Conservation (phyloP, 53 echinoderm and acorn worm species). For the Hippasteria phrygiana region DNA sequence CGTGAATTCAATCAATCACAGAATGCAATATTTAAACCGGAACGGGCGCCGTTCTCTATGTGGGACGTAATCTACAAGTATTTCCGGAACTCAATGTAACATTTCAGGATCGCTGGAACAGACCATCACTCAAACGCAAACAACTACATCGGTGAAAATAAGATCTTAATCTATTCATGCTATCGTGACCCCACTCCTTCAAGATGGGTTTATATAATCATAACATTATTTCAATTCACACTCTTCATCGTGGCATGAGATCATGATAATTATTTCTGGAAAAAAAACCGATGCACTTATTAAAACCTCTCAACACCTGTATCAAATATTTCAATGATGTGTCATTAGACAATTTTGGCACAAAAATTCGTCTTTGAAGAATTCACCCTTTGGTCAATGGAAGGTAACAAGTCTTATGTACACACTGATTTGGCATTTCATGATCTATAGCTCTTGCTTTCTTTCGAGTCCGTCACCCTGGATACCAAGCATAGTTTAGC, state of each 20-base stretch:
- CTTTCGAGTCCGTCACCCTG: neutral
- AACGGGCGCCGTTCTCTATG: neutral
- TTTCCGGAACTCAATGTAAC: neutral
- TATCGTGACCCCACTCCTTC: too few relatives aligned
- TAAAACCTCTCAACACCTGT: neutral
- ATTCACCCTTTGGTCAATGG: neutral
- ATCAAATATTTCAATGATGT: slow-evolving; percentile 37
- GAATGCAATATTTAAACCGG: slow-evolving; percentile 6
- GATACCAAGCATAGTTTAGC: neutral
- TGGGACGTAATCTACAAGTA: too few relatives aligned
- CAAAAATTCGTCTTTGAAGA: neutral
- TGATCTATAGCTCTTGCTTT: neutral
- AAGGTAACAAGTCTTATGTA: too few relatives aligned
- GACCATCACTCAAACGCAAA: neutral
- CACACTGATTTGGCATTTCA: neutral
- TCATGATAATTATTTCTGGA: neutral
- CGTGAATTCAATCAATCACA: slow-evolving; percentile 7
- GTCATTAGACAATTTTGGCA: slow-evolving; percentile 37
- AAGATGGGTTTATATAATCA: neutral
- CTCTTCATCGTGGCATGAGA: neutral
- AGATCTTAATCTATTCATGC: neutral
- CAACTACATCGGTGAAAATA: neutral
- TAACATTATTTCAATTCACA: neutral
- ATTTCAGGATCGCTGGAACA: neutral
- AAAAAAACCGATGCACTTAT: slow-evolving; percentile 11